Percentiles rank a stretch among this genome's conserved stretches.
These are phyloP conservation scores for Euplagia quadripunctaria DNA, from an alignment of 2,888 invertebrate genomes.

Conservation along the genomic window DNA sequence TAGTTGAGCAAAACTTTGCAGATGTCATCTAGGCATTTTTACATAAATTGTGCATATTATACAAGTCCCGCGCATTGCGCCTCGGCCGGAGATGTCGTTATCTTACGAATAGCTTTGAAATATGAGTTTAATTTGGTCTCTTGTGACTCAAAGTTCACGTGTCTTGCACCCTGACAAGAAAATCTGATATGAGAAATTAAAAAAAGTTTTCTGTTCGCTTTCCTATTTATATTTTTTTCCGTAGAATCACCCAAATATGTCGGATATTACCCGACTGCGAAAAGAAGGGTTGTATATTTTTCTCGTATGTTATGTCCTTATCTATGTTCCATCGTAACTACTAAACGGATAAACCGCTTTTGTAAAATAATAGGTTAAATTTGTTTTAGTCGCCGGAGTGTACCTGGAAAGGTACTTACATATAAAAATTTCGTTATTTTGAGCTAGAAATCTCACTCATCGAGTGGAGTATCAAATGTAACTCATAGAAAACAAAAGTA, in stretches of 20 bases:
- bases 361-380: too few species aligned
- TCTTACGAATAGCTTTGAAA: slow-evolving; percentile 49
- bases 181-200: slow-evolving; percentile 58
- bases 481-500: too few species aligned
- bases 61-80: slow-evolving; percentile 30
- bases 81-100: slow-evolving; percentile 24
- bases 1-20: slow-evolving; percentile 29
- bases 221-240: slow-evolving; percentile 14
- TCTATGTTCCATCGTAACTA: too few species aligned
- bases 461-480: too few species aligned
- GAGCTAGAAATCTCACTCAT: too few species aligned
- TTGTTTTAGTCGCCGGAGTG: too few species aligned
- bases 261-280: background rate
- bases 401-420: too few species aligned
- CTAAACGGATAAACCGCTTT: too few species aligned
- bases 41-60: slow-evolving; percentile 46
- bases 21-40: slow-evolving; percentile 34
- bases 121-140: slow-evolving; percentile 66
- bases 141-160: slow-evolving; percentile 55
- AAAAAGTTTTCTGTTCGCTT: slow-evolving; percentile 35
- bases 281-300: too few species aligned
- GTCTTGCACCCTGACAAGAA: slow-evolving; percentile 50
- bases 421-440: too few species aligned
- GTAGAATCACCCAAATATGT: slow-evolving; percentile 19
- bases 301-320: too few species aligned